Conservation (phyloP, 2,888 invertebrate genomes). For the Globia sparganii region DNA sequence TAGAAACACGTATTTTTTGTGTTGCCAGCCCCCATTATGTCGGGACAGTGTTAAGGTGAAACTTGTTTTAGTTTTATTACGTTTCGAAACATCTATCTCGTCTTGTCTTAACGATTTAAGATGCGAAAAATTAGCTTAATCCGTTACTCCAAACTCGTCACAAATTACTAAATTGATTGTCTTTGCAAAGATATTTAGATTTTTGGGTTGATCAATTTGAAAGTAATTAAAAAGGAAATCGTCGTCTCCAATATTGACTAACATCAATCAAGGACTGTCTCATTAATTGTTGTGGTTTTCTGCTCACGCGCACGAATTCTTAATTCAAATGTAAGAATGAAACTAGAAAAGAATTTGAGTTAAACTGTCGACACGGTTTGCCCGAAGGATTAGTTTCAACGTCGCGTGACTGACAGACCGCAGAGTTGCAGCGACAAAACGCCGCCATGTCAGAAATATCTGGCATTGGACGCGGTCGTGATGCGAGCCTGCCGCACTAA, state of each 20-base stretch:
- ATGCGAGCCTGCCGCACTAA: conserved; percentile 52
- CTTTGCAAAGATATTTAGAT: conserved; percentile 32
- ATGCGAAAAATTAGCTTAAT: conserved; percentile 16
- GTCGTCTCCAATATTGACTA: conserved; percentile 22
- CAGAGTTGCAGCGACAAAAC: conserved; percentile 69
- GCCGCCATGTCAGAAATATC: conserved; percentile 63
- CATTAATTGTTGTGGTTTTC: conserved; percentile 30
- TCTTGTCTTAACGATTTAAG: conserved; percentile 1
- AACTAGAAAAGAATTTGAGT: conserved; percentile 57
- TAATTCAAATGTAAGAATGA: conserved; percentile 46
- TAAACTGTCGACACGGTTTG: conserved; percentile 52
- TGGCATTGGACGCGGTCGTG: conserved; percentile 60
- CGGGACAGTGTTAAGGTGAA: conserved; percentile 27
- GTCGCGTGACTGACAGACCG: conserved; percentile 68
- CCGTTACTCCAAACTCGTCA: conserved; percentile 34
- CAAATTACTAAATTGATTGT: conserved; percentile 44
- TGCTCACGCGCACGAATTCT: conserved; percentile 37
- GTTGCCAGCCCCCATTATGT: conserved; percentile 37
- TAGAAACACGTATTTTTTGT: conserved; percentile 61
- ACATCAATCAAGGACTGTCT: conserved; percentile 41
- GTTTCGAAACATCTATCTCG: conserved; percentile 25
- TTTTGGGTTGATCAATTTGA: conserved; percentile 44
- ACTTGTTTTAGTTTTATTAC: conserved; percentile 28
- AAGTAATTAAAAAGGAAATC: conserved; percentile 49
- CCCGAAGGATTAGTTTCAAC: conserved; percentile 60